A percentile compares a stretch with the other conserved stretches of the same genome.
Conservation (phyloP, 2,113 vertebrate genomes). For the Hassar affinis region DNA sequence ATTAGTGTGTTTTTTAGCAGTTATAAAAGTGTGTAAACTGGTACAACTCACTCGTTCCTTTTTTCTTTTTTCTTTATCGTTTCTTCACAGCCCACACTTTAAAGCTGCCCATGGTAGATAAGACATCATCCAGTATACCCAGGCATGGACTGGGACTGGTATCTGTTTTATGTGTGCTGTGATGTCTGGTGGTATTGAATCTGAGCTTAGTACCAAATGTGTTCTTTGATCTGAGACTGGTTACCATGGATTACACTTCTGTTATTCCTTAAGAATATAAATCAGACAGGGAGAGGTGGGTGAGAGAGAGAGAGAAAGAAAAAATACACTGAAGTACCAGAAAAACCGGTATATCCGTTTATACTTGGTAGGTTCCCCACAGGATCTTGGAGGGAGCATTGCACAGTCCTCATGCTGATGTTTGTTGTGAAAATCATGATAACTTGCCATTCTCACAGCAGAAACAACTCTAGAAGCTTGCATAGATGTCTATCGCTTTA, state of each 20-base stretch:
- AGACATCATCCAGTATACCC: constrained; percentile 31
- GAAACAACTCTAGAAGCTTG: no score
- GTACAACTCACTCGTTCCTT: not conserved
- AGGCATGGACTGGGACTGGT: constrained; percentile 20
- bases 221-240: constrained; percentile 6
- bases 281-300: constrained; percentile 13
- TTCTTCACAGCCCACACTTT: not conserved
- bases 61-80: not conserved
- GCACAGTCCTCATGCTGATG: no score
- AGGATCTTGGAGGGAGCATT: no score
- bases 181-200: constrained; percentile 9
- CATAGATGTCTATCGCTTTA: no score
- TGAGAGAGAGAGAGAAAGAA: no score
- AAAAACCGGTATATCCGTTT: no score
- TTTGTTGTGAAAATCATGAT: no score
- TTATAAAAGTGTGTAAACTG: not conserved
- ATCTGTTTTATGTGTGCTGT: constrained; percentile 44
- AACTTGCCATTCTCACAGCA: no score
- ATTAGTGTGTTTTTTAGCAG: not conserved
- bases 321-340: not conserved
- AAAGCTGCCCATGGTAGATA: not conserved
- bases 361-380: no score
- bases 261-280: constrained; percentile 33
- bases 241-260: constrained; percentile 39
- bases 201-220: constrained; percentile 22